Base-by-base conservation (phyloP, 92 coral and sea anemone genomes). In the Umimayanthus chanpuru region DNA sequence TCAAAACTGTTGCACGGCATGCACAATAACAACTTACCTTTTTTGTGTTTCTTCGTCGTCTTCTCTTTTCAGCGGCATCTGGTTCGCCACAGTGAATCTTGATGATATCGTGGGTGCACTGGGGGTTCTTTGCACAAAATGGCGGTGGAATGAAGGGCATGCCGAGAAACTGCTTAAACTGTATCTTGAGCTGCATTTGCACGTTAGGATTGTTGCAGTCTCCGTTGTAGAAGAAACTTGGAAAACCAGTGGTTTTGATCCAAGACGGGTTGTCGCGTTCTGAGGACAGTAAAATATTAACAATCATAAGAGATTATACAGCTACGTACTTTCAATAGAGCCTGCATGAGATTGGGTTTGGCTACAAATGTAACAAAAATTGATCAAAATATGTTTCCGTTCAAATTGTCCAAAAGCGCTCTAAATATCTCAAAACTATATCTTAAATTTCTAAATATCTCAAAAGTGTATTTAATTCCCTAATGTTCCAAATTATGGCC, bases 131-230 rank as follows among this genome's bases (percentile, higher is more conserved):
- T n/a, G 41, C 3, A 73, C 97, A 94, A 65, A 94, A 92, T 14
- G 55, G 76, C 6, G 95, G 95, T 5, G 94, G 95, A 6, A 92
- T 44, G 12, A 75, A 11, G 1, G 90, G 90, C 28, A 50, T 74
- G 1, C 5, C 5, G 20, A 94, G 79, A 10, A 90, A 72, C 12
- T 9, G 20, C 10, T 79, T 43, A 50, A 90, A 92, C 9, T 77
- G 73, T 6, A 23, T 23, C 85, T 90, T 94, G 0, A 94, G 85
- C 36, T 78, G 44, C 40, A 14, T 83, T 49, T 91, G 90, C 1
- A 81, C 89, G 68, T 95, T 93, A 1, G 98, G 96, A 28, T 95
- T 85, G 44, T 90, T 93, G 70, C 98, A 95, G 87, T 95, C 91
- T 28, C 98, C 98, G 7, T 90, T 74, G 85, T 76, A 95, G 75